Evolutionary conservation across 2,888 invertebrate species (phyloP), one percentile per base, ranked within the genome.

Genomic region (Norana najaformis): DNA sequence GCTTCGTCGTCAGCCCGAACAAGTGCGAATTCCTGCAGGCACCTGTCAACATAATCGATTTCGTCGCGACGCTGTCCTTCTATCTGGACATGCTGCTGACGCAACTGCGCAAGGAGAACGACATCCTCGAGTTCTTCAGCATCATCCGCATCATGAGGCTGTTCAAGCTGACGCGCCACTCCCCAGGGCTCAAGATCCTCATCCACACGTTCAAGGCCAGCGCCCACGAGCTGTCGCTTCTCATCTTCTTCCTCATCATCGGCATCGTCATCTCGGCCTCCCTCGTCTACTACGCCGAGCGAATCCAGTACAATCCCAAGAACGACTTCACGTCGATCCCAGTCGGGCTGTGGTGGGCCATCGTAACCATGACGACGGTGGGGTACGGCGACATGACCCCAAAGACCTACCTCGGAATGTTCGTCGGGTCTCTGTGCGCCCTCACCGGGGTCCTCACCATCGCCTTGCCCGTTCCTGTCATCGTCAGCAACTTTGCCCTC

Each of bases 171-270:
- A 90, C 90, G 39, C 69, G 90, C 6, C 90, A 90, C 90, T 89
- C 89, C 8, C 90, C 90, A 0, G 90, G 90, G 0, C 89, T 90
- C 83, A 97, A 98, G 95, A 99, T 99, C 92, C 96, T 99, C 92
- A 98, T 98, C 93, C 98, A 98, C 95, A 99, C 98, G 0, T 98
- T 99, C 96, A 98, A 98, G 95, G 99, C 99, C 92, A 97, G 97
- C 30, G 98, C 98, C 39, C 98, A 98, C 95, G 98, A 99, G 95
- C 95, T 99, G 93, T 97, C 97, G 0, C 95, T 99, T n/a, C 95
- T 99, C 92, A 98, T 98, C 89, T 99, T 98, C 96, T 98, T 99
- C 95, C 96, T 99, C 89, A 37, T 90, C 89, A 90, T 90, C 90
- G 90, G 90, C 89, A 90, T 90, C 90, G 90, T 90, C 90, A 90